Evolutionary conservation across 2,888 invertebrate genomes (phyloP).

Genomic region (Ochlodes sylvanus): DNA sequence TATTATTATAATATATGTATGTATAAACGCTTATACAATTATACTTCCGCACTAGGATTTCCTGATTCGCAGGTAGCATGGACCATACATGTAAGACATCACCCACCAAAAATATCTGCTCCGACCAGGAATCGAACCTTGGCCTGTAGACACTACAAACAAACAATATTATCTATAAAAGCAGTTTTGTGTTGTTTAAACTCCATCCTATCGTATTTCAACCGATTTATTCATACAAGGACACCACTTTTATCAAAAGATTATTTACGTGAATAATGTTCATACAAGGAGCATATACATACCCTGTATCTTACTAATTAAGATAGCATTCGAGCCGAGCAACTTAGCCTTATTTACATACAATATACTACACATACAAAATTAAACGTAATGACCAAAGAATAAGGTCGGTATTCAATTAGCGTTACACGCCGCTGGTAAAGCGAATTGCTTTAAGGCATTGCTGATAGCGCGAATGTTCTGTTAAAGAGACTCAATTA

Average conservation of each 20-base stretch:
- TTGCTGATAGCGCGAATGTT: conserved; percentile 33
- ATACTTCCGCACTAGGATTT: too few species aligned
- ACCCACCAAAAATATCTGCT: too few species aligned
- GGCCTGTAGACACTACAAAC: too few species aligned
- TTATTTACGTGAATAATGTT: conserved; percentile 48
- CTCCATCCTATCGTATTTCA: conserved; percentile 17
- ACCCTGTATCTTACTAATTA: conserved; percentile 61
- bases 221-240: conserved; percentile 34
- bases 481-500: conserved; percentile 59
- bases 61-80: too few species aligned
- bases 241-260: conserved; percentile 33
- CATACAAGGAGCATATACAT: conserved; percentile 46
- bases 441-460: conserved; percentile 46
- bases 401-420: conserved; percentile 39
- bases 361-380: conserved; percentile 34
- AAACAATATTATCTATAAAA: too few species aligned
- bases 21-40: too few species aligned
- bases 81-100: too few species aligned
- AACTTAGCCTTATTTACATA: conserved; percentile 57
- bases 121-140: too few species aligned
- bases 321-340: conserved; percentile 57
- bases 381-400: conserved; percentile 3
- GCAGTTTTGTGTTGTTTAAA: neutral
- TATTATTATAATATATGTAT: too few species aligned
- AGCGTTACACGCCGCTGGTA: conserved; percentile 31